A percentile compares a stretch with the other conserved stretches of the same genome.
Evolutionary conservation across 2,113 vertebrate genomes (phyloP).

Genomic region (Zosterops borbonicus): DNA sequence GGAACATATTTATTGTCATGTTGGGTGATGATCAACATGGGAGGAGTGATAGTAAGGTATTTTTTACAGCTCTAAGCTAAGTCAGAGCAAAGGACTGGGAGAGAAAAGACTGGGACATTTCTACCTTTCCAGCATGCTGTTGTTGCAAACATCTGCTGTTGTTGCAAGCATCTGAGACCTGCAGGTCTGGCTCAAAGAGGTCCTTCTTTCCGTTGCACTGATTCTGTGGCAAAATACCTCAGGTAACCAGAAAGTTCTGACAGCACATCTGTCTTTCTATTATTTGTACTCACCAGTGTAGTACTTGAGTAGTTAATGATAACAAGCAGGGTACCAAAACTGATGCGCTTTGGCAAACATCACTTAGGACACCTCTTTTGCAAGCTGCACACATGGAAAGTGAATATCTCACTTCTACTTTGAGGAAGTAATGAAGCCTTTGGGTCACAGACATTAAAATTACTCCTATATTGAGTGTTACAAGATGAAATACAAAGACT

Average conservation of each 20-base stretch:
- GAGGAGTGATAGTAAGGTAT: background rate
- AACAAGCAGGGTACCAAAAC: background rate
- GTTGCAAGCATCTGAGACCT: background rate
- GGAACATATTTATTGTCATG: background rate
- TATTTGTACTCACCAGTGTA: background rate
- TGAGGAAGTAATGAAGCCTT: background rate
- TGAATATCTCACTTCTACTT: background rate
- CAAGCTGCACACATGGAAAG: background rate
- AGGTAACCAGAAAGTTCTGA: background rate
- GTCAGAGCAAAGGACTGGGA: background rate
- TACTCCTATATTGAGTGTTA: background rate
- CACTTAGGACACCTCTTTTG: background rate
- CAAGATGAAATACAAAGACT: background rate
- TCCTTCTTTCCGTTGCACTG: background rate
- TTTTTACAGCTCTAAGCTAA: background rate
- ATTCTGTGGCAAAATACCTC: background rate
- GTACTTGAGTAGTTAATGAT: background rate
- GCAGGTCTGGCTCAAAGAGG: background rate
- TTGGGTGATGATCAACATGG: rapidly evolving
- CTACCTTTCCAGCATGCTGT: background rate
- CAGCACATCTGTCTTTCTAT: background rate
- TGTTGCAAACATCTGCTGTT: background rate
- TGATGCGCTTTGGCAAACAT: background rate
- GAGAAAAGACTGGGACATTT: background rate
- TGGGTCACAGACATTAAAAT: background rate